phyloP scores from a whole-genome alignment of 1,140 invertebrate species.

The Vanessa tameamea region DNA sequence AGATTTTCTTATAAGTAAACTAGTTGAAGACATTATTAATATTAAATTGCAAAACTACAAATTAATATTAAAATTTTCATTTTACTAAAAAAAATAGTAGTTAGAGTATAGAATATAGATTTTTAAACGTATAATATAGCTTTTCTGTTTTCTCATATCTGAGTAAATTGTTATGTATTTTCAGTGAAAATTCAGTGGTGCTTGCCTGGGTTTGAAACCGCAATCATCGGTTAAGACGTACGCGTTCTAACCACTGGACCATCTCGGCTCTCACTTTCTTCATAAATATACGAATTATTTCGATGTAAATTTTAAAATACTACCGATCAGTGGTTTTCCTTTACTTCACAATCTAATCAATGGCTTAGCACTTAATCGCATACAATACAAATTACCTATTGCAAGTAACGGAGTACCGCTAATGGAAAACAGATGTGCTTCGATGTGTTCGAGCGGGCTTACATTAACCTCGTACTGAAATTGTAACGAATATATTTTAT shows the following conservation, averaged over 20 bases:
- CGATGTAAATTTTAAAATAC: no score
- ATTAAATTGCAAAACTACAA: neutral
- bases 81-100: no score
- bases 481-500: neutral
- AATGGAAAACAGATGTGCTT: slow-evolving; percentile 34
- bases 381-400: slow-evolving; percentile 23
- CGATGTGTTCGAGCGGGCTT: slow-evolving; percentile 17
- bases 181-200: no score
- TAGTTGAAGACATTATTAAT: neutral
- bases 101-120: no score
- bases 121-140: no score
- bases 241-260: no score
- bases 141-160: no score
- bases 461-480: slow-evolving; percentile 19
- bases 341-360: slow-evolving; percentile 8
- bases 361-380: slow-evolving; percentile 10
- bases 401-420: slow-evolving; percentile 22
- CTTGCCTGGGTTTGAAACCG: no score
- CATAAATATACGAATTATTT: no score
- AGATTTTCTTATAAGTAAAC: neutral
- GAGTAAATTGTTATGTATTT: no score
- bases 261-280: no score
- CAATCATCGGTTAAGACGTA: no score
- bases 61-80: neutral
- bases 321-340: neutral